Base-by-base conservation (phyloP, 1,140 invertebrate species). In the Sipha flava region DNA sequence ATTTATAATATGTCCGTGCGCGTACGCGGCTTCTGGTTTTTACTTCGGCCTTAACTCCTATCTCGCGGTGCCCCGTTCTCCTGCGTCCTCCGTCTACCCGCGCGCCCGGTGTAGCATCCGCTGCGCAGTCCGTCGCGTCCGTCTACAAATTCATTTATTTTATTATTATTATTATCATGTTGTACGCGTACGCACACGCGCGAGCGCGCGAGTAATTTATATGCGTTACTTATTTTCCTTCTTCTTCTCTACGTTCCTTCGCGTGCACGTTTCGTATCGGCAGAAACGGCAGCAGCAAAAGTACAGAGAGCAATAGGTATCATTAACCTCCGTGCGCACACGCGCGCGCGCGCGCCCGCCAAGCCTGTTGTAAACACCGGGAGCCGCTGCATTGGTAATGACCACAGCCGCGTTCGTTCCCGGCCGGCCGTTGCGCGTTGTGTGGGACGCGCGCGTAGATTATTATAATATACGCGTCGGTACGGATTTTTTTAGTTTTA, bases 311-410 rank as follows among this genome's bases (percentile, higher is more conserved):
- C 6, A 4, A 1, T 0, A 29, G 18, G 45, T 72, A 72, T 72
- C 68, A 72, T 72, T 72, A 72, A 72, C 49, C 34, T 52, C 40
- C n/a, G n/a, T n/a, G n/a, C n/a, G n/a, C n/a, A n/a, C n/a, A n/a
- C n/a, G n/a, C n/a, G n/a, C n/a, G n/a, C n/a, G n/a, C n/a, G n/a
- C n/a, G n/a, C n/a, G n/a, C n/a, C n/a, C n/a, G n/a, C n/a, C n/a
- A n/a, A n/a, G n/a, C n/a, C 34, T 68, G 31, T 37, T n/a, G n/a
- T n/a, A n/a, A 68, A 68, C 40, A 40, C 64, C 31, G 31, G 31
- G 31, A 68, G 40, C 64, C 16, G 64, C n/a, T 16, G 16, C 26
- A n/a, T 29, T 29, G n/a, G 26, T 45, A 26, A 29, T 68, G 29
- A 21, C 29, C 64, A 9, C 64, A 12, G 2, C 5, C 62, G 34